phyloP scores from a whole-genome alignment of 2,113 vertebrate species.

The Neofelis nebulosa region DNA sequence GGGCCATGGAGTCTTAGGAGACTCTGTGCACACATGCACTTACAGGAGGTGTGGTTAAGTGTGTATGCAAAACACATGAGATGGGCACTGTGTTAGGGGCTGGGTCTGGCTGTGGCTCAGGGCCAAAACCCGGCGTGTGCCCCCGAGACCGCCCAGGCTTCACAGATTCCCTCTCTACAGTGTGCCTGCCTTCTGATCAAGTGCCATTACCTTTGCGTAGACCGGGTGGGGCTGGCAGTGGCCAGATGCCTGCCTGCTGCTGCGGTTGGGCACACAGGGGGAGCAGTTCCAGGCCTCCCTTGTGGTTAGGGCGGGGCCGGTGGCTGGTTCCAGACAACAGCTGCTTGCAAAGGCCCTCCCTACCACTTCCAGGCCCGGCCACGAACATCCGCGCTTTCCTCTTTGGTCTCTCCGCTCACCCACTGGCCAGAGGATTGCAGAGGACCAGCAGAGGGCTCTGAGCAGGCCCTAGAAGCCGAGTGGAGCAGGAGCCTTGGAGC shows the following conservation, averaged over 20 bases:
- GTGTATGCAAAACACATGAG: not conserved
- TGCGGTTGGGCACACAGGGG: not conserved
- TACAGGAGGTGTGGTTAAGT: not conserved
- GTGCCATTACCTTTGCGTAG: not conserved
- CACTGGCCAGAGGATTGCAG: not conserved
- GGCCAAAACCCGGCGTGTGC: not conserved
- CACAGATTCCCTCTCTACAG: too few relatives aligned
- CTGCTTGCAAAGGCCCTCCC: not conserved
- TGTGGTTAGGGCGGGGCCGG: not conserved
- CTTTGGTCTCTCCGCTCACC: not conserved
- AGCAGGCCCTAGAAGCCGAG: not conserved
- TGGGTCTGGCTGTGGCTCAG: not conserved
- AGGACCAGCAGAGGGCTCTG: not conserved
- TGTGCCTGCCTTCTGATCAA: not conserved
- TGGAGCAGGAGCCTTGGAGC: not conserved
- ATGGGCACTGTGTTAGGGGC: not conserved
- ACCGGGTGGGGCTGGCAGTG: too few relatives aligned
- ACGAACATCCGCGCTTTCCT: not conserved
- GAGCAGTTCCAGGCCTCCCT: not conserved
- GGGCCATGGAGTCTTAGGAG: not conserved
- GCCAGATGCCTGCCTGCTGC: not conserved
- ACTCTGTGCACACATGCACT: accelerated
- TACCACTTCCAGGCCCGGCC: not conserved
- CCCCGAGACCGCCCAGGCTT: not conserved
- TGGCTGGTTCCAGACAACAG: not conserved